Evolutionary conservation across 1,140 invertebrate genomes (phyloP), one percentile per base, ranked within the genome.

Genomic region (Acromyrmex heyeri): DNA sequence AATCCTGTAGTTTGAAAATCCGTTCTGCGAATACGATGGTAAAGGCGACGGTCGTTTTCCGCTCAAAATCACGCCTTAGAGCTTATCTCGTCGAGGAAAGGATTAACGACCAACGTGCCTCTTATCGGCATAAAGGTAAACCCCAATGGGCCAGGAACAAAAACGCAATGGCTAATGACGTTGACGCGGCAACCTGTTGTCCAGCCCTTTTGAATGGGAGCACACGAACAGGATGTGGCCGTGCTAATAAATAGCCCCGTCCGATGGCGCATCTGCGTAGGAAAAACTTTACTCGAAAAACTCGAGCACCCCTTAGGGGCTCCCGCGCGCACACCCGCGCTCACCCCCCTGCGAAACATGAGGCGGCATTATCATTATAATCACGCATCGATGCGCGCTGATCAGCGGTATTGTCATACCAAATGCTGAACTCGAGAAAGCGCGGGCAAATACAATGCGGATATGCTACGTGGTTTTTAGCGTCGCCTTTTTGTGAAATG

Each of bases 311-410:
- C 92, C 91, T 91, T 77, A 86, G 86, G 92, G 90, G 88, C 87
- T 69, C 82, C 27, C 48, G 57, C 62, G 82, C 91, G 85, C 87
- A 73, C 91, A 87, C 86, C 88, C 90, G 88, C 89, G 87, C 76
- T 77, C 88, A 82, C 90, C 91, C 91, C 90, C 72, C 27, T 75
- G 81, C 69, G 72, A 86, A 73, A 91, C 78, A 82, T 86, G 88
- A 92, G 92, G 88, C 85, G 81, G 87, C 87, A 94, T 95, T 95
- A 95, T 95, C 94, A 95, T 95, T 94, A 94, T 93, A 95, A 95
- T 95, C 91, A 90, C 85, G 92, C 92, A 93, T 89, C 92, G 92
- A 94, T 94, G 93, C 90, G 91, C 93, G 91, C 93, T 94, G 94
- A 95, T 94, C 93, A 94, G 92, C 88, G 76, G 91, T 89, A 95